Conservation (phyloP, 2,888 invertebrate genomes). For the Nymphalis urticae region DNA sequence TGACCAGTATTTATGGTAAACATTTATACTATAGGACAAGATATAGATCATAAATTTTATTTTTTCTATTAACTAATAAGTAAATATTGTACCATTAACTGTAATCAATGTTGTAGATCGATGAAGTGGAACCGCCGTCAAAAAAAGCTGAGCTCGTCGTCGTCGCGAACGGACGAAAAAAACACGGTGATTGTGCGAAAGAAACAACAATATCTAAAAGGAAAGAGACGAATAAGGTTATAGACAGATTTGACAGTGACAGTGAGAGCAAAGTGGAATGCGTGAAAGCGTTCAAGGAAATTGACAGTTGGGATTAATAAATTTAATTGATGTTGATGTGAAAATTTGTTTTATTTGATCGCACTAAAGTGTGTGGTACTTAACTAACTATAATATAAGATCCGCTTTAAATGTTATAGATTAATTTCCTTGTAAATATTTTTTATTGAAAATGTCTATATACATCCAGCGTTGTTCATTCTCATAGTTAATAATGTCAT, state of each 20-base stretch:
- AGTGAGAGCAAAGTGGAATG: constrained; percentile 52
- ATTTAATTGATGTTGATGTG: constrained; percentile 30
- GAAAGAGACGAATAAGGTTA: constrained; percentile 41
- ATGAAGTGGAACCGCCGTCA: constrained; percentile 58
- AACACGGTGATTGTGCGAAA: constrained; percentile 38
- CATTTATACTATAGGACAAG: no score
- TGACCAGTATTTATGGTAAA: no score
- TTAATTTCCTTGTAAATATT: no score
- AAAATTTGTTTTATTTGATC: constrained; percentile 32
- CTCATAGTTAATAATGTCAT: no score
- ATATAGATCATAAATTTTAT: no score
- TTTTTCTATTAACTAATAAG: no score
- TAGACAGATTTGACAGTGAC: constrained; percentile 54
- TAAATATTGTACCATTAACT: not conserved
- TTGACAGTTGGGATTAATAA: constrained; percentile 70
- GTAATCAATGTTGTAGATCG: constrained; percentile 49
- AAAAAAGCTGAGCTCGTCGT: constrained; percentile 53
- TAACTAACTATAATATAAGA: not conserved
- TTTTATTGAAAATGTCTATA: no score
- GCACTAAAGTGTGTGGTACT: not conserved
- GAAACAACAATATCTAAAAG: constrained; percentile 28
- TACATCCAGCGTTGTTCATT: no score
- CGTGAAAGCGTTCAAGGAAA: constrained; percentile 69
- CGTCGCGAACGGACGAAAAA: constrained; percentile 51
- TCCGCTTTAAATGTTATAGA: no score